Conservation (phyloP, 2,797 vertebrate species). For the Premnoplex brunnescens region DNA sequence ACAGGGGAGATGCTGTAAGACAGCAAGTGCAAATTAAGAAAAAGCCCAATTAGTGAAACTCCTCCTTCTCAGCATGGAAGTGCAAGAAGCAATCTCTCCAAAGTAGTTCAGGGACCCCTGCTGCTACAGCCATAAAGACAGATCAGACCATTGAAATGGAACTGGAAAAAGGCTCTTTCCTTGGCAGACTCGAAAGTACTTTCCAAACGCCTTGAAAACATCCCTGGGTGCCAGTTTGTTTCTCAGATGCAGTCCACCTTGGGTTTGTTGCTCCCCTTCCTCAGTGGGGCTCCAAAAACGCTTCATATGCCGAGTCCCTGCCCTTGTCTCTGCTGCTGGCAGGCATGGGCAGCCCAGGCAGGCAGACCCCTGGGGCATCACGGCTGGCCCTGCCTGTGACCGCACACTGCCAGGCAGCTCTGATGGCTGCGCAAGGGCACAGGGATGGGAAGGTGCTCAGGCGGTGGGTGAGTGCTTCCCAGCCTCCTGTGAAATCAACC, state of each 20-base stretch:
- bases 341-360: accelerated
- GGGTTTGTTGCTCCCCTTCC: not conserved
- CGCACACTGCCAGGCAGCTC: not conserved
- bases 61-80: conserved; percentile 50
- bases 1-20: conserved; percentile 34
- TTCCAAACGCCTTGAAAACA: not conserved
- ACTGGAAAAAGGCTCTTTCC: not conserved
- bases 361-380: not conserved
- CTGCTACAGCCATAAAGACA: conserved; percentile 19
- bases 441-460: not conserved
- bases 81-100: conserved; percentile 20
- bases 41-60: conserved; percentile 53
- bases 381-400: accelerated
- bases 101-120: conserved; percentile 8
- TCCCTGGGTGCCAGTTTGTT: not conserved
- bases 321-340: not conserved
- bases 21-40: conserved; percentile 47
- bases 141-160: not conserved
- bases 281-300: not conserved
- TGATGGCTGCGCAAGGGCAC: not conserved
- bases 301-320: not conserved
- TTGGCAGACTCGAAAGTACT: not conserved
- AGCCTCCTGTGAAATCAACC: not conserved
- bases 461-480: not conserved
- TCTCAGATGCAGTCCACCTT: not conserved